phyloP scores from a whole-genome alignment of 2,113 vertebrate species.

The Ictalurus punctatus region DNA sequence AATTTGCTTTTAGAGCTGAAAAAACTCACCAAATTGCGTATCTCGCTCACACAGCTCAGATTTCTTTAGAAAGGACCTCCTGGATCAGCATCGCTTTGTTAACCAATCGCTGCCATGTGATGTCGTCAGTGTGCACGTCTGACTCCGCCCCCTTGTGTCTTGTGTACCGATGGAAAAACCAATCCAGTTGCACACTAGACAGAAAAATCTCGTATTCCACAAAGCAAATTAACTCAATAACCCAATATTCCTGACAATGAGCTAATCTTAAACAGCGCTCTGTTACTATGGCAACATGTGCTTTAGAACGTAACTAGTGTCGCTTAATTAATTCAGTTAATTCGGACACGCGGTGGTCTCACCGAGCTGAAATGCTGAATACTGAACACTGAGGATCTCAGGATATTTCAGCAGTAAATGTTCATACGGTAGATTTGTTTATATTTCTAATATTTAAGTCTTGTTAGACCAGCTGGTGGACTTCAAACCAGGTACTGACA shows the following conservation, averaged over 20 bases:
- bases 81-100: background rate
- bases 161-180: background rate
- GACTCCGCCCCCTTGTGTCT: background rate
- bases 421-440: no score
- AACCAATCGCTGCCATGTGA: background rate
- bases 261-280: background rate
- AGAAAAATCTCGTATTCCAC: background rate
- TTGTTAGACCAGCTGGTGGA: no score
- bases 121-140: background rate
- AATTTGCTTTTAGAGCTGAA: background rate
- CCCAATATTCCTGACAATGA: background rate
- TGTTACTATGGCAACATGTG: background rate
- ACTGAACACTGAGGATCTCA: no score
- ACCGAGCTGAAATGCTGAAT: no score
- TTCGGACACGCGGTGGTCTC: background rate
- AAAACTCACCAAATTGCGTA: background rate
- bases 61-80: background rate
- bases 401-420: no score
- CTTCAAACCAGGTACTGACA: no score
- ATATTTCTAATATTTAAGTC: no score
- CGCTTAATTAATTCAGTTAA: background rate
- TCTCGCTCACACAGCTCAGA: background rate
- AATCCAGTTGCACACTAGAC: no score
- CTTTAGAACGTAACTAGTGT: background rate
- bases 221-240: background rate